These are phyloP conservation scores for Myrmecobius fasciatus DNA, from an alignment of 2,113 vertebrate species.

Conservation along the genomic window DNA sequence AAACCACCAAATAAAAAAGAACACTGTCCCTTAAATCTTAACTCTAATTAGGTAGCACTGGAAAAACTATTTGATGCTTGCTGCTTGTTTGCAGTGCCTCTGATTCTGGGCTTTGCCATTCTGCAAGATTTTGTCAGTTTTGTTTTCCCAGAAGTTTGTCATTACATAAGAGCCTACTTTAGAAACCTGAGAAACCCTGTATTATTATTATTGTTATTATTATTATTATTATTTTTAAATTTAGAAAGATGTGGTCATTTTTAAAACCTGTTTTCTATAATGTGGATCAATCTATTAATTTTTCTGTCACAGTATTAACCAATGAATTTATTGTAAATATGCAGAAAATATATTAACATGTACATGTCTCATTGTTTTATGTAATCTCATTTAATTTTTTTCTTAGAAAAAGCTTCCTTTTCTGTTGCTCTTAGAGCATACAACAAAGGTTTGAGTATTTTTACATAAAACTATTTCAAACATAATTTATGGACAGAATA, in stretches of 20 bases:
- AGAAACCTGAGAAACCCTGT: constrained; percentile 65
- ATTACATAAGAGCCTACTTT: constrained; percentile 45
- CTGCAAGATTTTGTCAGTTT: constrained; percentile 47
- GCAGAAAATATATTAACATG: constrained; percentile 81
- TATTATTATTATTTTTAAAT: constrained; percentile 51
- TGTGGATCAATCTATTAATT: constrained; percentile 73
- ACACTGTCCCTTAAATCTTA: constrained; percentile 37
- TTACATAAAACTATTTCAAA: constrained; percentile 56
- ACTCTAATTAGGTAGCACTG: constrained; percentile 48
- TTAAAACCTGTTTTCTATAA: constrained; percentile 73
- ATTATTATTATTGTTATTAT: constrained; percentile 16
- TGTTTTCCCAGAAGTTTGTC: constrained; percentile 45
- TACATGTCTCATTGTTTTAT: constrained; percentile 63
- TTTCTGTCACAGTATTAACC: constrained; percentile 83
- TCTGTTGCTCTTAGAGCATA: constrained; percentile 62
- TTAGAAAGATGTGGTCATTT: constrained; percentile 73
- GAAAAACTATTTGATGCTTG: constrained; percentile 46
- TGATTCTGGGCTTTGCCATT: constrained; percentile 42
- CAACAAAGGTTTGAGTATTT: constrained; percentile 74
- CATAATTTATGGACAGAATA: constrained; percentile 58
- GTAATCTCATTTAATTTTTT: constrained; percentile 69
- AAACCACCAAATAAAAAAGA: constrained; percentile 54
- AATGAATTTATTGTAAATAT: constrained; percentile 82
- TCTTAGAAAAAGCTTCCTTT: constrained; percentile 63
- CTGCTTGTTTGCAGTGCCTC: constrained; percentile 49